Evolutionary conservation across 2,888 invertebrate species (phyloP).

Genomic region (Andrena chrysosceles): DNA sequence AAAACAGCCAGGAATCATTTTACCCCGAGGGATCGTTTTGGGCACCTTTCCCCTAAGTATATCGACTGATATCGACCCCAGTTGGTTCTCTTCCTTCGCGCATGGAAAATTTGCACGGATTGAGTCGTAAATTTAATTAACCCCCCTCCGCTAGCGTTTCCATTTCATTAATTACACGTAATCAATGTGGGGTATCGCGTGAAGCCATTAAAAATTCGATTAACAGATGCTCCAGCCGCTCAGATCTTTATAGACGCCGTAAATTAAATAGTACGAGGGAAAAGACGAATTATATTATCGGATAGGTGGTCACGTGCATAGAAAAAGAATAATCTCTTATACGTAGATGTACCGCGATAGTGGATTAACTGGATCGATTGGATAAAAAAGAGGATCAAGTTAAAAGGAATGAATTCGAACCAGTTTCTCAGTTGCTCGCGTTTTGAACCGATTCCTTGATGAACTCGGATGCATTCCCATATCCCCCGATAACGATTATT

Average conservation of each 20-base stretch:
- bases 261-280: constrained; percentile 23
- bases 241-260: constrained; percentile 13
- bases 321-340: constrained; percentile 40
- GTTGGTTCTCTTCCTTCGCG: no score
- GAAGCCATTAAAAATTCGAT: constrained; percentile 23
- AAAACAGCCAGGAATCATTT: no score
- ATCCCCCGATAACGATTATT: constrained; percentile 26
- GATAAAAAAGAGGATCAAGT: constrained; percentile 48
- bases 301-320: constrained; percentile 33
- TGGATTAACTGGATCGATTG: constrained; percentile 63
- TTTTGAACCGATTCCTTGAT: constrained; percentile 41
- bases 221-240: constrained; percentile 14
- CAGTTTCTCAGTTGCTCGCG: constrained; percentile 48
- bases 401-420: constrained; percentile 56
- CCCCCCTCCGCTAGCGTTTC: no score
- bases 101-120: background rate
- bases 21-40: no score
- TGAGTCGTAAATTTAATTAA: background rate
- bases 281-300: constrained; percentile 39
- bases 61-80: no score
- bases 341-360: constrained; percentile 46
- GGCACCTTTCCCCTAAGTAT: no score
- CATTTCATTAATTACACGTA: constrained; percentile 28
- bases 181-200: background rate
- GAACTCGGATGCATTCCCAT: background rate